Percentiles rank a stretch among this genome's conserved stretches.
Conservation (phyloP, 2,888 invertebrate genomes). For the Drosophila villosipedis region DNA sequence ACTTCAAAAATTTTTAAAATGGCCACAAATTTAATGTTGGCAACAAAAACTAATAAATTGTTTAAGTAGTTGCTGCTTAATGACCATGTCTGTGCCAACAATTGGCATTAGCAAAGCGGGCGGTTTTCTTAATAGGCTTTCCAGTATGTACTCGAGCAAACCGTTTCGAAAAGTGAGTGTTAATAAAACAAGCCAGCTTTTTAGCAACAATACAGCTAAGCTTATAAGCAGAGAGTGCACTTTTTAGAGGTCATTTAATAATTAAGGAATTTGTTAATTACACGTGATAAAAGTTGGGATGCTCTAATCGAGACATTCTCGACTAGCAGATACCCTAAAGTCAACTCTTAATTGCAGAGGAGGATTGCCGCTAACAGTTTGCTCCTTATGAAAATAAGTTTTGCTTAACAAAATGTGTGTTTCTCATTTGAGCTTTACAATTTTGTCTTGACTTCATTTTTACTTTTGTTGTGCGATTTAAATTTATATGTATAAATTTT, state of each 20-base stretch:
- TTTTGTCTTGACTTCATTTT: neutral
- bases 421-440: neutral
- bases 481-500: neutral
- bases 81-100: slow-evolving; percentile 32
- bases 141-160: neutral
- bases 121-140: slow-evolving; percentile 7
- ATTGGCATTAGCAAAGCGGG: slow-evolving; percentile 26
- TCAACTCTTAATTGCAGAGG: neutral
- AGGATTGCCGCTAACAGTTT: too few relatives aligned
- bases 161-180: neutral
- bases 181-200: neutral
- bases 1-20: slow-evolving; percentile 27
- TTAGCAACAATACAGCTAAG: neutral
- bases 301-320: neutral
- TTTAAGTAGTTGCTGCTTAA: slow-evolving; percentile 46
- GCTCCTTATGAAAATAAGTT: neutral
- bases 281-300: neutral
- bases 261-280: neutral
- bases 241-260: neutral
- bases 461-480: neutral
- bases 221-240: neutral
- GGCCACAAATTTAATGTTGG: slow-evolving; percentile 56
- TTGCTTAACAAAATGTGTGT: neutral
- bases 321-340: neutral
- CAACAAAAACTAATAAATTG: slow-evolving; percentile 59